Evolutionary conservation across 2,113 vertebrate species (phyloP).

Genomic region (Solea solea): DNA sequence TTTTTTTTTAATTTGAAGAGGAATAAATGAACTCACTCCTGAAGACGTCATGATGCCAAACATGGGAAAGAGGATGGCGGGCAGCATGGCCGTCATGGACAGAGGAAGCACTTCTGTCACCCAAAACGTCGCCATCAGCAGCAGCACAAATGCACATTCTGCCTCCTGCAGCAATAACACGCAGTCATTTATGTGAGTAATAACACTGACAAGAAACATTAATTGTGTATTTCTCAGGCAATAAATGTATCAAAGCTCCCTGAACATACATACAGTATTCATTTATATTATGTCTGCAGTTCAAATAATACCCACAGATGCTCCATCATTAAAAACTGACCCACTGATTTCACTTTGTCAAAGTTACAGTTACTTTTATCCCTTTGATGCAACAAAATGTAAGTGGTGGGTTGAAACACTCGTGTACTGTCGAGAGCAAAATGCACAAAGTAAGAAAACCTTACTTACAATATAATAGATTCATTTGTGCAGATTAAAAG

Average conservation of each 20-base stretch:
- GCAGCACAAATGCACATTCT: slow-evolving; percentile 87
- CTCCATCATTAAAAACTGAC: too few relatives aligned
- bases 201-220: neutral
- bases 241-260: neutral
- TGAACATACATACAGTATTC: neutral
- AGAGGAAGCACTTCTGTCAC: slow-evolving; percentile 89
- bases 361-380: too few relatives aligned
- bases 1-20: too few relatives aligned
- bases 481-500: too few relatives aligned
- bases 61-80: slow-evolving; percentile 88
- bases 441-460: too few relatives aligned
- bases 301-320: too few relatives aligned
- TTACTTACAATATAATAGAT: too few relatives aligned
- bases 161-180: slow-evolving; percentile 81
- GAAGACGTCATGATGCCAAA: slow-evolving; percentile 90
- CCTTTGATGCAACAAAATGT: too few relatives aligned
- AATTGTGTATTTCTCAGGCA: neutral
- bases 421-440: too few relatives aligned
- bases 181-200: neutral
- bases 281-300: neutral
- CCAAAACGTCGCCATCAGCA: slow-evolving; percentile 90
- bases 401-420: too few relatives aligned
- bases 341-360: too few relatives aligned
- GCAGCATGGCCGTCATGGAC: slow-evolving; percentile 88
- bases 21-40: slow-evolving; percentile 67